Evolutionary conservation across 2,113 vertebrate genomes (phyloP).

Genomic region (Lipotes vexillifer): DNA sequence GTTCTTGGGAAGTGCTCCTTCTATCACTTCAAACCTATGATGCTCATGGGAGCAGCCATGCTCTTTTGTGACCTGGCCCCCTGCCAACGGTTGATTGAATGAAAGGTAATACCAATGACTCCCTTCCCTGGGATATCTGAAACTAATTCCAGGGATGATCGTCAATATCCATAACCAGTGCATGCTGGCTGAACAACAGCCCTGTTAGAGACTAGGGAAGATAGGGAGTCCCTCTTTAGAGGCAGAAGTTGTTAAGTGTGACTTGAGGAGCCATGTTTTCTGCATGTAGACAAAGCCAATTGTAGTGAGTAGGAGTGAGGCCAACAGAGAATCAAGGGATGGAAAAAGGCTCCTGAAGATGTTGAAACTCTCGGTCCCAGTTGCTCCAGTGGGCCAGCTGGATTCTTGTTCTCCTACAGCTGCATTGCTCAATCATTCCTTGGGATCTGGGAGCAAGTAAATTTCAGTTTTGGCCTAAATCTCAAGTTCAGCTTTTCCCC

Average conservation of each 20-base stretch:
- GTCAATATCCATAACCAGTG: neutral
- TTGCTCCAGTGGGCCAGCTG: neutral
- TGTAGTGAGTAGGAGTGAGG: neutral
- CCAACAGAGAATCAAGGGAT: neutral
- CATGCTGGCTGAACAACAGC: neutral
- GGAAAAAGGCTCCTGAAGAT: neutral
- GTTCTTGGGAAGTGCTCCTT: neutral
- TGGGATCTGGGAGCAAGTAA: neutral
- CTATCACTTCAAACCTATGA: neutral
- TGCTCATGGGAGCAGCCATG: neutral
- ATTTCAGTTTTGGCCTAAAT: neutral
- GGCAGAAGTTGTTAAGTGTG: neutral
- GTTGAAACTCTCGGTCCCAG: neutral
- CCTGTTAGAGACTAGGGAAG: neutral
- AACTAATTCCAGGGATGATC: neutral
- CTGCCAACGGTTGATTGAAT: neutral
- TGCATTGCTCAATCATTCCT: neutral
- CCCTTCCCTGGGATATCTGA: neutral
- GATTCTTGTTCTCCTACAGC: neutral
- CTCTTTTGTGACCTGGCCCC: neutral
- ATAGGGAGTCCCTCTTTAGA: neutral
- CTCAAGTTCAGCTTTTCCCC: neutral
- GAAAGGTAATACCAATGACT: neutral
- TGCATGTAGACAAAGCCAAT: neutral
- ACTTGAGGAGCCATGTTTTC: neutral